Base-by-base conservation (phyloP, 1,140 invertebrate genomes). In the Sycobia sp. region DNA sequence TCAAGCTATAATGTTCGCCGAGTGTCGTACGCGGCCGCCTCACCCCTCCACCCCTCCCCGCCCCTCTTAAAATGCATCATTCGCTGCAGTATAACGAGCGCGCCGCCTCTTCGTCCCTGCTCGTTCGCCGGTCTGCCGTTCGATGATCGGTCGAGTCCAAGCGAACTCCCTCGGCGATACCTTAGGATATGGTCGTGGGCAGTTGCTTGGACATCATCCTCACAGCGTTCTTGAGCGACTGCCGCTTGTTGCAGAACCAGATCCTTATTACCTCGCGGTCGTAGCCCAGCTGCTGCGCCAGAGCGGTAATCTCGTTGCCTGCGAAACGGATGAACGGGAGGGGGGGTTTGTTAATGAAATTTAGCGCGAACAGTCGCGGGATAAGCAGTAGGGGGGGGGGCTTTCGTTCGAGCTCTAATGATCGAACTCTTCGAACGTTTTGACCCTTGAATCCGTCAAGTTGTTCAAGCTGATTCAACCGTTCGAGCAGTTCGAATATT, bases 231-330 rank as follows among this genome's bases (percentile, higher is more conserved):
- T 98, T 98, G 38, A 97, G 82, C 0, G 95, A 95, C 82, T 99
- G 96, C 66, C 96, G 86, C 82, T 98, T 98, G 82, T 99, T 99
- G 82, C 96, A 99, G 82, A 99, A 99, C 96, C 96, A 98, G 81
- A 99, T 98, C 78, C 96, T 85, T 73, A 99, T 97, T 16, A 99
- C 96, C 86, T 98, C 96, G 58, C 96, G 85, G 75, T 98, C 96
- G 81, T 98, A 98, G 61, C 95, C 95, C 29, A 99, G 83, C 76
- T 97, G 92, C 73, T 97, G 93, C 23, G 96, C 94, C 55, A 99
- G 81, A 20, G 93, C 92, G 23, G 95, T 98, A 79, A 98, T 98
- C 85, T 98, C 96, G 58, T 93, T 95, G 69, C 95, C 96, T 95
- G 81, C 20, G 84, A 85, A 14, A 49, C 16, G 23, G 39, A 23